phyloP scores from a whole-genome alignment of 2,797 vertebrate species.

The Jordanella pulchra region DNA sequence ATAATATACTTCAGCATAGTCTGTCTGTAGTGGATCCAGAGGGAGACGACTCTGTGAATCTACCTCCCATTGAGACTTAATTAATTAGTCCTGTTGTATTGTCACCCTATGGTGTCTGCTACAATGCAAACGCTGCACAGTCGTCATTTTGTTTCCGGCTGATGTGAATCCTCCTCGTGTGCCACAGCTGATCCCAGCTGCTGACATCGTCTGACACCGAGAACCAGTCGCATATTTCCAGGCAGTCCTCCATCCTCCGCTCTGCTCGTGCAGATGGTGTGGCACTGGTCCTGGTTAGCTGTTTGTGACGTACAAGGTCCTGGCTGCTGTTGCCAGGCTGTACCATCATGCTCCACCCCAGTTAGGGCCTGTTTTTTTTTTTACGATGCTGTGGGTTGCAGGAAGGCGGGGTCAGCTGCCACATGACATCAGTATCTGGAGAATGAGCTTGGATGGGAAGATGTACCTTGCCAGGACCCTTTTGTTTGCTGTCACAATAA shows the following conservation, averaged over 20 bases:
- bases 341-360: constrained; percentile 31
- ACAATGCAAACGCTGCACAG: neutral
- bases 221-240: constrained; percentile 24
- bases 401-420: constrained; percentile 55
- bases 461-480: constrained; percentile 44
- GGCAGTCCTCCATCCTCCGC: constrained; percentile 11
- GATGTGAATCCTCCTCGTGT: constrained; percentile 21
- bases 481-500: constrained; percentile 61
- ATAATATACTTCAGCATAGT: constrained; percentile 2
- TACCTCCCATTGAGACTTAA: constrained; percentile 41
- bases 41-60: constrained; percentile 34
- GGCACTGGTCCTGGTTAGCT: constrained; percentile 23
- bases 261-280: constrained; percentile 9
- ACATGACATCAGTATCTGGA: constrained; percentile 57
- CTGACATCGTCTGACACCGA: neutral
- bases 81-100: constrained; percentile 35
- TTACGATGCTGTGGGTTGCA: constrained; percentile 33
- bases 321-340: constrained; percentile 25
- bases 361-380: constrained; percentile 28
- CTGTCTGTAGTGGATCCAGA: constrained; percentile 16
- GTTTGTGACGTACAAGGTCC: constrained; percentile 24
- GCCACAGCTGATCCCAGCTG: constrained; percentile 51
- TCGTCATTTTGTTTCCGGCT: constrained; percentile 6
- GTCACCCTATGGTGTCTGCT: constrained; percentile 20
- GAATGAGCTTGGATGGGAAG: constrained; percentile 69